A percentile compares a stretch with the other conserved stretches of the same genome.
Evolutionary conservation across 2,797 vertebrate genomes (phyloP).

Genomic region (Notolepis coatsorum): DNA sequence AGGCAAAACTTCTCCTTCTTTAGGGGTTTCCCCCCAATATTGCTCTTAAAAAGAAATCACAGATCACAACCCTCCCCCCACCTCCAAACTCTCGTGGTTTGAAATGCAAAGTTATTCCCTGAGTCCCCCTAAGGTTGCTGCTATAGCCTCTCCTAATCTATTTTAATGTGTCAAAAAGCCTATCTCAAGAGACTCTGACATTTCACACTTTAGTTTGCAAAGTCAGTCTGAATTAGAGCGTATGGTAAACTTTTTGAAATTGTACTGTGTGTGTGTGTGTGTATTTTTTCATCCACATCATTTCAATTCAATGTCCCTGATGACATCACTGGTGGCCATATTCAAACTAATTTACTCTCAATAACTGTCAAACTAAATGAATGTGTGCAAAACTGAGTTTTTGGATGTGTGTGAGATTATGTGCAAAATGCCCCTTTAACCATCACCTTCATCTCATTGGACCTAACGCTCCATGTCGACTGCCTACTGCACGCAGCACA

Average conservation of each 20-base stretch:
- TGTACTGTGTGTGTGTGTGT: conserved; percentile 38
- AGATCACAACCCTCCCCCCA: conserved; percentile 41
- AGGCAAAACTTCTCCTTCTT: conserved; percentile 68
- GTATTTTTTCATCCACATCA: no score
- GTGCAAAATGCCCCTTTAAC: no score
- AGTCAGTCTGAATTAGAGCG: conserved; percentile 74
- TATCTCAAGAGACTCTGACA: conserved; percentile 81
- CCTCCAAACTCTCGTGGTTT: conserved; percentile 57
- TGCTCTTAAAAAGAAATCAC: conserved; percentile 32
- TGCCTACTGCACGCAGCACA: no score
- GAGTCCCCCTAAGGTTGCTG: conserved; percentile 72
- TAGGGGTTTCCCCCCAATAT: conserved; percentile 73
- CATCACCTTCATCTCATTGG: no score
- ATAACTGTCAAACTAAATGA: no score
- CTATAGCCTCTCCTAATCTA: conserved; percentile 83
- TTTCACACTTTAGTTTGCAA: conserved; percentile 83
- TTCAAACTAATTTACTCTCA: no score
- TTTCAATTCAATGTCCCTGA: no score
- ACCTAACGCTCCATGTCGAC: no score
- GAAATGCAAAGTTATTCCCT: conserved; percentile 84
- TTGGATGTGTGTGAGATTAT: no score
- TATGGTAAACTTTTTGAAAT: conserved; percentile 60
- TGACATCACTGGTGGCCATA: no score
- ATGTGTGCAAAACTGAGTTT: no score
- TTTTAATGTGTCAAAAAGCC: conserved; percentile 83